Conservation (phyloP, 2,797 vertebrate species). For the Manis pentadactyla region DNA sequence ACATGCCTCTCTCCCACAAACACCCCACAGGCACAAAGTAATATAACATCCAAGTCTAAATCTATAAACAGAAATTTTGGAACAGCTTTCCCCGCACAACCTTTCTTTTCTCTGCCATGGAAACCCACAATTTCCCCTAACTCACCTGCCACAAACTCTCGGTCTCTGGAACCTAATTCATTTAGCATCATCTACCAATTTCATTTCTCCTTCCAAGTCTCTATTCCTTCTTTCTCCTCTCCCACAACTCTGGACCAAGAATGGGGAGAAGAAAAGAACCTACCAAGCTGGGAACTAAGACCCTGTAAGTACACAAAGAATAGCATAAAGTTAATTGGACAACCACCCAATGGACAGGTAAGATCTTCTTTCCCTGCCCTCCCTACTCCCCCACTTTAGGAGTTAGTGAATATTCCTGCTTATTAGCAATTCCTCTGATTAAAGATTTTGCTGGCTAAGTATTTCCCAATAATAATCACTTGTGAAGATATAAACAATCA, state of each 20-base stretch:
- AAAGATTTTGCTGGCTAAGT: background rate
- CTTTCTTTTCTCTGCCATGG: background rate
- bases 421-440: background rate
- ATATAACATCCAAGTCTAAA: constrained; percentile 25
- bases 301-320: background rate
- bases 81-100: background rate
- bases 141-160: background rate
- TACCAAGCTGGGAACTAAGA: background rate
- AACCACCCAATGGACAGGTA: background rate
- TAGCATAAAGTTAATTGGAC: background rate
- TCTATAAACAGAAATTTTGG: background rate
- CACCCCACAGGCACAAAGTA: background rate
- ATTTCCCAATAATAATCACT: background rate
- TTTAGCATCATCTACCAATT: background rate
- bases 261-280: background rate
- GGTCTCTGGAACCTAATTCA: background rate
- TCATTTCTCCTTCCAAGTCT: constrained; percentile 13
- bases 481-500: background rate
- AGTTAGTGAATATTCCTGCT: background rate
- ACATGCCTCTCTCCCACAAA: background rate
- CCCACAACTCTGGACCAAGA: background rate
- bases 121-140: background rate
- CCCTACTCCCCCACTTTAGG: background rate
- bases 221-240: background rate
- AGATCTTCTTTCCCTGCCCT: background rate